phyloP scores from a whole-genome alignment of 2,888 invertebrate species.

The Pristionchus japonicus region DNA sequence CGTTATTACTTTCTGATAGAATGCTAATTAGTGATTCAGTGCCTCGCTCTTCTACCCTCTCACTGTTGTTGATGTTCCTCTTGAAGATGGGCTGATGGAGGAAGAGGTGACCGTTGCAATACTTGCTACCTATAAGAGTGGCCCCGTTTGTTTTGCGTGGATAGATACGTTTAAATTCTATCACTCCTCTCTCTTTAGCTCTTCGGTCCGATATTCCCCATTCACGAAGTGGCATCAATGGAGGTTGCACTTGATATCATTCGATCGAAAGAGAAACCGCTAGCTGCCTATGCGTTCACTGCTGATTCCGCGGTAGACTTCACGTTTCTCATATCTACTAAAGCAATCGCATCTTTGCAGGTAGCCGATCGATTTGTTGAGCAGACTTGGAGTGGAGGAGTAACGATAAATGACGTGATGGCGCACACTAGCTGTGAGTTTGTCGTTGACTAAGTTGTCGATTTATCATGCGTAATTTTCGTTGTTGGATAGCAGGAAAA shows the following conservation, averaged over 20 bases:
- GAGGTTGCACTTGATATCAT: slow-evolving; percentile 88
- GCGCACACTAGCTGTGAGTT: slow-evolving; percentile 84
- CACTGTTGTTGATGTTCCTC: slow-evolving; percentile 14
- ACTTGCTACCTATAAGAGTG: no score
- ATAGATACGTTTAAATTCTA: no score
- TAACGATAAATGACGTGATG: slow-evolving; percentile 88
- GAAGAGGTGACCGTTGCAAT: no score
- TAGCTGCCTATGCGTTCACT: slow-evolving; percentile 89
- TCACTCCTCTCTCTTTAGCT: no score
- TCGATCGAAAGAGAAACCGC: slow-evolving; percentile 88
- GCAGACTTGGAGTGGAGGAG: slow-evolving; percentile 85
- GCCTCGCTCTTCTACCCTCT: neutral
- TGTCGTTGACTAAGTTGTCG: no score
- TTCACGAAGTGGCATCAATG: slow-evolving; percentile 86
- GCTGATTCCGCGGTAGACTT: slow-evolving; percentile 68
- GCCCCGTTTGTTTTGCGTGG: no score
- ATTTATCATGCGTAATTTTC: no score
- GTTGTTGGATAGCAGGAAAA: no score
- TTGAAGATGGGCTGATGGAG: slow-evolving; percentile 16
- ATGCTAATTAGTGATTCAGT: no score
- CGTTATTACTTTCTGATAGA: no score
- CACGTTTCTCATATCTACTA: no score
- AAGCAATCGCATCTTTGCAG: no score
- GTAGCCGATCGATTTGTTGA: slow-evolving; percentile 53
- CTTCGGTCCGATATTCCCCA: slow-evolving; percentile 95